These are phyloP conservation scores for Dissostichus mawsoni DNA, from an alignment of 2,113 vertebrate species.

Conservation along the genomic window DNA sequence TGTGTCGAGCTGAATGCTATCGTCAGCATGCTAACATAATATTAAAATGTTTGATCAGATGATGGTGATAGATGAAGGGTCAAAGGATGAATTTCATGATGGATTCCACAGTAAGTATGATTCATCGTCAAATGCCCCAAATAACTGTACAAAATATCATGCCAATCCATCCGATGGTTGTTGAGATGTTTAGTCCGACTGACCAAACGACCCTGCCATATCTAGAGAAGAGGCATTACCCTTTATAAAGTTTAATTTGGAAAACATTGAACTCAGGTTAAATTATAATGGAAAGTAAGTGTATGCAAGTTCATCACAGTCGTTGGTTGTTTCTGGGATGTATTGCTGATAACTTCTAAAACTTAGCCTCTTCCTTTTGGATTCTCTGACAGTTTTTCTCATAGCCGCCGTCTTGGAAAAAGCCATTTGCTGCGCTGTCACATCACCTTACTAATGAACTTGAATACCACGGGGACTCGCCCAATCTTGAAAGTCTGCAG, in stretches of 20 bases:
- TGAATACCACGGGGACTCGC: slow-evolving; percentile 53
- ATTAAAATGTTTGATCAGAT: neutral
- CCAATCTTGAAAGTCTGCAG: slow-evolving; percentile 48
- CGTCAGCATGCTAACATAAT: neutral
- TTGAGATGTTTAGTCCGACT: neutral
- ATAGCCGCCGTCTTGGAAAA: slow-evolving; percentile 21
- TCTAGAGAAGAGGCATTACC: neutral
- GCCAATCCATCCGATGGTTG: neutral
- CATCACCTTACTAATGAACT: slow-evolving; percentile 64
- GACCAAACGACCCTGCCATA: neutral
- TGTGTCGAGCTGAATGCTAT: neutral
- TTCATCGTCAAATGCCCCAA: too few species aligned
- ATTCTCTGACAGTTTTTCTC: neutral
- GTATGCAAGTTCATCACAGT: neutral
- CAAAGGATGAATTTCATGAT: neutral
- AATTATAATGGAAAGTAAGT: neutral
- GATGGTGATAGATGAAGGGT: neutral
- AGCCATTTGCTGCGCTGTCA: slow-evolving; percentile 54
- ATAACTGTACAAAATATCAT: neutral
- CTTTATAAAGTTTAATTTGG: neutral
- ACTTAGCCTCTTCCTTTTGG: slow-evolving; percentile 2
- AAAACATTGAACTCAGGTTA: neutral
- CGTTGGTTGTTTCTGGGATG: neutral
- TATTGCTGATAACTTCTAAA: slow-evolving; percentile 6
- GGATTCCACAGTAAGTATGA: neutral